These are phyloP conservation scores for Drosophila jambulina DNA, from an alignment of 1,140 invertebrate species.

Conservation along the genomic window DNA sequence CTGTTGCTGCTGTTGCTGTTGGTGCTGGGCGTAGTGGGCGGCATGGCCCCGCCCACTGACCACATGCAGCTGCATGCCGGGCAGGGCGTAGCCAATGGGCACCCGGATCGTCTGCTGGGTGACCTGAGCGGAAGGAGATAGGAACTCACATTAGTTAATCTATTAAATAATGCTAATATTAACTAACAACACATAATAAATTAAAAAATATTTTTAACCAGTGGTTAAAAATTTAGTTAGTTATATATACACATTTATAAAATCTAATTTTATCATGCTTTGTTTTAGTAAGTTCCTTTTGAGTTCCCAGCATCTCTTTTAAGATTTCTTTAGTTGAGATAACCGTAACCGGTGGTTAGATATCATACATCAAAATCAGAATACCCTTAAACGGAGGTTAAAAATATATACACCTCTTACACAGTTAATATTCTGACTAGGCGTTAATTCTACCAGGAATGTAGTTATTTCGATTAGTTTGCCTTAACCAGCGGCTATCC, in stretches of 20 bases:
- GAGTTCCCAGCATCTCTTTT: no score
- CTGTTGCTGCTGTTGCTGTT: slow-evolving; percentile 54
- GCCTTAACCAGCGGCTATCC: not conserved
- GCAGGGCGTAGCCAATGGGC: slow-evolving; percentile 82
- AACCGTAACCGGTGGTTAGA: not conserved
- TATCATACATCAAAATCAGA: not conserved
- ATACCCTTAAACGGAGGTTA: not conserved
- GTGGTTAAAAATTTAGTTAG: not conserved
- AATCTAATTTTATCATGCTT: not conserved
- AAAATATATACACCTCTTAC: not conserved
- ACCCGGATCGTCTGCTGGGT: slow-evolving; percentile 85
- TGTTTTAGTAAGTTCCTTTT: not conserved
- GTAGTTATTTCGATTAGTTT: not conserved
- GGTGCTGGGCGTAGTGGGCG: slow-evolving; percentile 79
- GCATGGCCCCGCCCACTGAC: slow-evolving; percentile 84
- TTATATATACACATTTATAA: not conserved
- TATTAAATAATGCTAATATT: no score
- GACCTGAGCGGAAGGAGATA: slow-evolving; percentile 44
- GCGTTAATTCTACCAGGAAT: not conserved
- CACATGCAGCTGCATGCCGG: slow-evolving; percentile 84
- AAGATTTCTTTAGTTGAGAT: not conserved
- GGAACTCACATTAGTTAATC: not conserved
- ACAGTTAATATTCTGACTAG: no score
- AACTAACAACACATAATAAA: not conserved
- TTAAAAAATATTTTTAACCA: not conserved